Percentiles rank a stretch among this genome's conserved stretches.
Conservation (phyloP, 2,888 invertebrate species). For the Ophion obscuratus region DNA sequence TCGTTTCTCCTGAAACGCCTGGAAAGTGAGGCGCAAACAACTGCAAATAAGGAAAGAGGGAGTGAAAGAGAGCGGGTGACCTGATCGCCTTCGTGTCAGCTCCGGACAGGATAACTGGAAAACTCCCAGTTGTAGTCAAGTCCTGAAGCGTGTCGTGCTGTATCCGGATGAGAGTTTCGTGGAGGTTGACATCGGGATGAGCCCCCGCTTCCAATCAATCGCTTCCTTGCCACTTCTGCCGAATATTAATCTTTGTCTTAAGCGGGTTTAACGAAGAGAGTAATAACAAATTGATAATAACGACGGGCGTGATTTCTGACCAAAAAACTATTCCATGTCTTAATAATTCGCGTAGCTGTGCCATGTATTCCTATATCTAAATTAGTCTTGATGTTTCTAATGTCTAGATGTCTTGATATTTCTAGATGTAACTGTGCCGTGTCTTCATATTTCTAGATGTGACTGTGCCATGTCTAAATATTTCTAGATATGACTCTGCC, state of each 20-base stretch:
- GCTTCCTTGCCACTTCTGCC: background rate
- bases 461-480: no score
- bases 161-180: constrained; percentile 72
- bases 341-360: no score
- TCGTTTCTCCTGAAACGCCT: constrained; percentile 36
- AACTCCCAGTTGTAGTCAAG: constrained; percentile 55
- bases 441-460: no score
- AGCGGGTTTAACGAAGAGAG: background rate
- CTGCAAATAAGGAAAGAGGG: constrained; percentile 37
- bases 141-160: constrained; percentile 54
- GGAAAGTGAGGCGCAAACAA: constrained; percentile 47
- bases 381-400: no score
- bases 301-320: background rate
- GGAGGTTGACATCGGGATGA: constrained; percentile 58
- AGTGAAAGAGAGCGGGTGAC: constrained; percentile 53
- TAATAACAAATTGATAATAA: background rate
- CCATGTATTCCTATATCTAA: no score
- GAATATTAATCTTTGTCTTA: background rate
- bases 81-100: constrained; percentile 69
- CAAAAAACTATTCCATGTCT: background rate
- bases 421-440: no score
- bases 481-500: no score
- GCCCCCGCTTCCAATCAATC: constrained; percentile 43
- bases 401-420: no score
- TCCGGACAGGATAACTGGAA: constrained; percentile 63